Conservation (phyloP, 2,797 vertebrate genomes). For the Clarias fuscus region DNA sequence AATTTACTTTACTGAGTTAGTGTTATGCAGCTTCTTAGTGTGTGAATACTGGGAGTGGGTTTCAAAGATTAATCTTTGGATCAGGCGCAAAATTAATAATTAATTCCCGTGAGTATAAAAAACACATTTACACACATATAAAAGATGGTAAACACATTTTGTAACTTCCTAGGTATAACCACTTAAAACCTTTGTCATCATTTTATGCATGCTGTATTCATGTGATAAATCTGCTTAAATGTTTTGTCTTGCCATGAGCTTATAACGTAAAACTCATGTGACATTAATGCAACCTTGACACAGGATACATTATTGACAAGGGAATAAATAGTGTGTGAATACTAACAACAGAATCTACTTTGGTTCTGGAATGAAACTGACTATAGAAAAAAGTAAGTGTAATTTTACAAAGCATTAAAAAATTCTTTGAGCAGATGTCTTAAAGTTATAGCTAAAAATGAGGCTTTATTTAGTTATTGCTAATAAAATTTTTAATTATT, state of each 20-base stretch:
- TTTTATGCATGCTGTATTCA: too few species aligned
- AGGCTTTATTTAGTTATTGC: background rate
- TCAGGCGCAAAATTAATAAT: conserved; percentile 40
- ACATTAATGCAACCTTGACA: background rate
- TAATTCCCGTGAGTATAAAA: conserved; percentile 3
- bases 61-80: conserved; percentile 42
- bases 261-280: too few species aligned
- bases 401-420: background rate
- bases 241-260: too few species aligned
- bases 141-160: background rate
- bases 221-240: too few species aligned
- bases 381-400: conserved; percentile 55
- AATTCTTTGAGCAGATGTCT: background rate
- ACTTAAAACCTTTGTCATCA: too few species aligned
- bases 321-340: conserved; percentile 49
- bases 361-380: conserved; percentile 34
- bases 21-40: conserved; percentile 32
- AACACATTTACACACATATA: background rate
- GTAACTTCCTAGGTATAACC: background rate
- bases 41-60: conserved; percentile 38
- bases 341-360: conserved; percentile 41
- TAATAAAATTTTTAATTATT: background rate
- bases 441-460: background rate
- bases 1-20: background rate
- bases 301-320: background rate